A percentile compares a stretch with the other conserved stretches of the same genome.
Evolutionary conservation across 2,113 vertebrate species (phyloP).

Genomic region (Anas platyrhynchos): DNA sequence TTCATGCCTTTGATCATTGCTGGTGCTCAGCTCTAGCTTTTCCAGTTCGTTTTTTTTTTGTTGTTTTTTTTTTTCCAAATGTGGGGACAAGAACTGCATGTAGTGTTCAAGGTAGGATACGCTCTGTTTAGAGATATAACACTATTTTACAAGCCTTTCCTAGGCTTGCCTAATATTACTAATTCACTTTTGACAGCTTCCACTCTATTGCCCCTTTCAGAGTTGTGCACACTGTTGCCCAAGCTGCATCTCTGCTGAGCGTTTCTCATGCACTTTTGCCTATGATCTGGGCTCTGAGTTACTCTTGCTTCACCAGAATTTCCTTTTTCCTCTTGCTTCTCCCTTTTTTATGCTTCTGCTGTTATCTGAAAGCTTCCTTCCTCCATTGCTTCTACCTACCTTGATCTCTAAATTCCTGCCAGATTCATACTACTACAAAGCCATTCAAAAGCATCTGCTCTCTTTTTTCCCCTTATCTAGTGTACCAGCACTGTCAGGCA

Average conservation of each 20-base stretch:
- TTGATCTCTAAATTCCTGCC: constrained; percentile 49
- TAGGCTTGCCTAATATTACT: background rate
- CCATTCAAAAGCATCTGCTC: constrained; percentile 48
- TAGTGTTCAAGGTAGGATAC: background rate
- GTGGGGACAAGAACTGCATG: background rate
- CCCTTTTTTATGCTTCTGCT: background rate
- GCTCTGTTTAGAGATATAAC: background rate
- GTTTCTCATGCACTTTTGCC: background rate
- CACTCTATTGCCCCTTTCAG: background rate
- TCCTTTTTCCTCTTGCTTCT: constrained; percentile 29
- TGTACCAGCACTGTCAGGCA: constrained; percentile 42
- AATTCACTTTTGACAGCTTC: constrained; percentile 17
- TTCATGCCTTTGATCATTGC: background rate
- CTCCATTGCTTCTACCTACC: constrained; percentile 9
- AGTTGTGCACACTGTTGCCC: background rate
- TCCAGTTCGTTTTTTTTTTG: background rate
- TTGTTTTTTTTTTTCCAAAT: background rate
- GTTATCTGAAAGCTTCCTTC: constrained; percentile 29
- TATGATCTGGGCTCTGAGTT: background rate
- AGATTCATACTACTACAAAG: constrained; percentile 37
- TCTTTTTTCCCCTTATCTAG: constrained; percentile 12
- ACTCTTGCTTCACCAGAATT: constrained; percentile 12
- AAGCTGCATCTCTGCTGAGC: background rate
- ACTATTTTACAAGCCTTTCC: background rate
- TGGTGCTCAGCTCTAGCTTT: background rate